Evolutionary conservation across 2,888 invertebrate species (phyloP), one percentile per base, ranked within the genome.

Genomic region (Siphlonurus alternatus): DNA sequence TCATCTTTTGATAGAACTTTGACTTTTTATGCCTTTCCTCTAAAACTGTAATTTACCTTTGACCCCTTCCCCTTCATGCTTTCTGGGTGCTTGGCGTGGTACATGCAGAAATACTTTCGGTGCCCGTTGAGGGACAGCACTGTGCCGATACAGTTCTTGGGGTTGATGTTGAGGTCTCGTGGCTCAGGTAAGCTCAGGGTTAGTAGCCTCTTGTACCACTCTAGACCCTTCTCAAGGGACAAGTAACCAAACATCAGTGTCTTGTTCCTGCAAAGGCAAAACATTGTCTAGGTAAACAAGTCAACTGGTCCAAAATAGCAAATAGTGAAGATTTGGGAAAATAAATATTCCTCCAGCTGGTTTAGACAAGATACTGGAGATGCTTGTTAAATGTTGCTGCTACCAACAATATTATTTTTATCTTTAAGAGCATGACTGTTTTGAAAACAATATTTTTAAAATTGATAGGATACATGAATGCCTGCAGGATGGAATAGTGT

Each of bases 41-140:
- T n/a, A n/a, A n/a, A n/a, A n/a, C n/a, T n/a, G n/a, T n/a, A n/a
- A n/a, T n/a, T n/a, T 74, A 85, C 86, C 81, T 85, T 87, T 63
- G 83, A 82, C 60, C 85, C 83, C 71, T 83, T 83, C 68, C 80
- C 78, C 71, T 75, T 76, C 66, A 82, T 81, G 63, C 75, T 75
- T 77, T 93, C 93, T 1, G 91, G 90, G 76, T 95, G 94, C 77
- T 93, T 95, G 65, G 93, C 93, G 79, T 99, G 98, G 79, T 96
- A 99, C 81, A 99, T 95, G 76, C 95, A 97, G 80, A 95, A 98
- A 80, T 98, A 97, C 78, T 94, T 93, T 67, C 97, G 83, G 78
- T 94, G 93, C 23, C 98, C 97, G 78, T 98, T 98, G 67, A 99
- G 79, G 1, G 96, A 89, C 61, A 99, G 80, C 66, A 99, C 97